A percentile compares a stretch with the other conserved stretches of the same genome.
Conservation (phyloP, 2,888 invertebrate species). For the Sisyra terminalis region DNA sequence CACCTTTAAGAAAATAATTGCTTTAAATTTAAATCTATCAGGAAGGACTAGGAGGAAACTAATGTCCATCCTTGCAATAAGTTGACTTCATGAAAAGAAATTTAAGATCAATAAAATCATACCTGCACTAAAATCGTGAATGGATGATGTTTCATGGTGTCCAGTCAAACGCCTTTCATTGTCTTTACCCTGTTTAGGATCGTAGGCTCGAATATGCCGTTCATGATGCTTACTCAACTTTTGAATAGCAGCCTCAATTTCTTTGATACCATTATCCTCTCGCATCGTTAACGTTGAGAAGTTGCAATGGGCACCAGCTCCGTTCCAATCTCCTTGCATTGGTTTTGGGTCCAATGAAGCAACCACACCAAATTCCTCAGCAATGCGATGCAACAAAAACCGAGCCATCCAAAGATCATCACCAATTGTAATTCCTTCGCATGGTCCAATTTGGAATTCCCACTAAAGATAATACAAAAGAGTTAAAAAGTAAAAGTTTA, state of each 20-base stretch:
- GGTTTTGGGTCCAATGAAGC: conserved; percentile 65
- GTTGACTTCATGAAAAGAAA: too few relatives aligned
- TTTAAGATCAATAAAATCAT: too few relatives aligned
- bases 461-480: conserved; percentile 29
- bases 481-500: neutral
- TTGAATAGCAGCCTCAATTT: conserved; percentile 91
- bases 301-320: conserved; percentile 92
- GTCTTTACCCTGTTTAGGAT: conserved; percentile 90
- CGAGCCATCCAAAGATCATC: conserved; percentile 83
- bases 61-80: too few relatives aligned
- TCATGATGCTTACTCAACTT: conserved; percentile 82
- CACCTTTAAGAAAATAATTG: conserved; percentile 33
- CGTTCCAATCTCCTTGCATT: conserved; percentile 80
- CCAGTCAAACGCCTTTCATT: conserved; percentile 93
- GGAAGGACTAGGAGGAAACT: neutral
- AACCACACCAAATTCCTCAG: conserved; percentile 82
- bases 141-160: conserved; percentile 89
- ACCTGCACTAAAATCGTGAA: conserved; percentile 91
- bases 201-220: conserved; percentile 91
- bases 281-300: conserved; percentile 91
- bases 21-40: neutral
- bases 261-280: conserved; percentile 73
- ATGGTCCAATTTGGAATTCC: conserved; percentile 88
- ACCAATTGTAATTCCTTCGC: conserved; percentile 64
- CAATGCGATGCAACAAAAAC: conserved; percentile 73